Conservation (phyloP, 2,888 invertebrate species). For the Cantharis nigra region DNA sequence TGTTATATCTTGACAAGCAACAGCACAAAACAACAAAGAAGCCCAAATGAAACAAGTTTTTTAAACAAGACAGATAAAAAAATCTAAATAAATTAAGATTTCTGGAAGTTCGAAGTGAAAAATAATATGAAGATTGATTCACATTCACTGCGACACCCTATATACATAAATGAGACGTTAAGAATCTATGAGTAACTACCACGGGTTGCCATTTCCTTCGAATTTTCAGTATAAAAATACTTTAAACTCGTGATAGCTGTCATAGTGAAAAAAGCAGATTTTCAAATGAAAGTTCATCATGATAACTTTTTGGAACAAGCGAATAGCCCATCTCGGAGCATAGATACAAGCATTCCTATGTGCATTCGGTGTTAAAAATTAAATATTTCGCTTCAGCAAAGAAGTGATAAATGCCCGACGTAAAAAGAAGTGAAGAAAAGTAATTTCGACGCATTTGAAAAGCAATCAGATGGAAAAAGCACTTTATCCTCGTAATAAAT, state of each 20-base stretch:
- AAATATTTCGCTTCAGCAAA: background rate
- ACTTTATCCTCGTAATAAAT: background rate
- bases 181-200: background rate
- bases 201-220: background rate
- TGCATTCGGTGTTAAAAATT: background rate
- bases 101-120: no score
- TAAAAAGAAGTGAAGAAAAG: background rate
- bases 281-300: no score
- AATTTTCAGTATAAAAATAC: background rate
- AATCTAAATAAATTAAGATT: no score
- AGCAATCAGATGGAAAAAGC: background rate
- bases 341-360: background rate
- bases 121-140: no score
- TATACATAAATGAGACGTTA: background rate
- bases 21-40: background rate
- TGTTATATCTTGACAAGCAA: background rate
- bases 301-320: no score
- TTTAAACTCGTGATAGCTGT: no score
- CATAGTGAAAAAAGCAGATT: no score
- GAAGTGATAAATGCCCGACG: background rate
- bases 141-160: background rate
- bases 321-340: background rate
- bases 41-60: background rate
- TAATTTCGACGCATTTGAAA: background rate
- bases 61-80: no score